phyloP scores from a whole-genome alignment of 2,113 vertebrate genomes.

The Eudyptes chrysolophus region DNA sequence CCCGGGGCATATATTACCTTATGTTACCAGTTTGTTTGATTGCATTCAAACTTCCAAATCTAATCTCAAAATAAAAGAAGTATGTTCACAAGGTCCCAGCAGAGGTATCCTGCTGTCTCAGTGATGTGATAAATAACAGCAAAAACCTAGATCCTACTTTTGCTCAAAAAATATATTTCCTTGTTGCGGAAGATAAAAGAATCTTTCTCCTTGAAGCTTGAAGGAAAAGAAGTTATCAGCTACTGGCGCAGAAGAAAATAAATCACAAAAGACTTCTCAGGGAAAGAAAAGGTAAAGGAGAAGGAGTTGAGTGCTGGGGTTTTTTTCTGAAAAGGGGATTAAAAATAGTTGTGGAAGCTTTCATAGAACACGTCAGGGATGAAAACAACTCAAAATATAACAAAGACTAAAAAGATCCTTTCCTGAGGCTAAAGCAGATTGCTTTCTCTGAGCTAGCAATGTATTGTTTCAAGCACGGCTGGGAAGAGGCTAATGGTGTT shows the following conservation, averaged over 20 bases:
- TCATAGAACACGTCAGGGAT: not conserved
- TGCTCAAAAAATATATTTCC: not conserved
- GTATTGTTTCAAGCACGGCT: not conserved
- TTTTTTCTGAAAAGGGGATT: not conserved
- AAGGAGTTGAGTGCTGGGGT: not conserved
- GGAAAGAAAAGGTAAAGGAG: not conserved
- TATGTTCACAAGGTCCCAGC: not conserved
- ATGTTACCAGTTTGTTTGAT: not conserved
- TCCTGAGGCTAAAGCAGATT: slow-evolving; percentile 35
- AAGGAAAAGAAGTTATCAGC: slow-evolving; percentile 48
- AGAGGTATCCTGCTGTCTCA: not conserved
- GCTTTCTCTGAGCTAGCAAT: not conserved
- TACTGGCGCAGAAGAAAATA: slow-evolving; percentile 24
- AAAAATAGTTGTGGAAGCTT: slow-evolving; percentile 2
- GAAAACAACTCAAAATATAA: slow-evolving; percentile 18
- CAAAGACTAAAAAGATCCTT: slow-evolving; percentile 16
- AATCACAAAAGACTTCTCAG: slow-evolving; percentile 12
- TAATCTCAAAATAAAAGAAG: not conserved
- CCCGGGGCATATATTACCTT: not conserved
- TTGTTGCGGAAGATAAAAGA: slow-evolving; percentile 23
- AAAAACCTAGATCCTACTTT: not conserved
- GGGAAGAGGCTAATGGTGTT: slow-evolving; percentile 21
- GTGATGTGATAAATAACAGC: slow-evolving; percentile 19
- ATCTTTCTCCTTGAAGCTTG: not conserved
- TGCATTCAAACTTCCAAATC: not conserved